phyloP scores from a whole-genome alignment of 2,113 vertebrate species.

The Dolichallabes microphthalmus region DNA sequence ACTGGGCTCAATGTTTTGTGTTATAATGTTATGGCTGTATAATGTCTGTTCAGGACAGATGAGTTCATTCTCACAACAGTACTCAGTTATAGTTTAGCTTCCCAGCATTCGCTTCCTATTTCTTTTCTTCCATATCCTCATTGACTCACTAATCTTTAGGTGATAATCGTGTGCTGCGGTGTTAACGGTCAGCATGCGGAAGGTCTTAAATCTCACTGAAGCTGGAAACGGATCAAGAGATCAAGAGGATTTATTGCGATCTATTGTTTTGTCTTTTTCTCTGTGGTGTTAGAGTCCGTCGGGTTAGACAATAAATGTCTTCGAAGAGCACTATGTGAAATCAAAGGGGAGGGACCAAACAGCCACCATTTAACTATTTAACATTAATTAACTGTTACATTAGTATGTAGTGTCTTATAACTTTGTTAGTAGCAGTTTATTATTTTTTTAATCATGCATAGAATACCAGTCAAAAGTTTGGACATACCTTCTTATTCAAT shows the following conservation, averaged over 20 bases:
- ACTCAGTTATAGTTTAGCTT: not conserved
- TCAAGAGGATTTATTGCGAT: not conserved
- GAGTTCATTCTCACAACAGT: not conserved
- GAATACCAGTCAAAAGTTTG: too few relatives aligned
- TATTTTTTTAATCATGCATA: not conserved
- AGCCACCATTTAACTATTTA: not conserved
- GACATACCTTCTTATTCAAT: too few relatives aligned
- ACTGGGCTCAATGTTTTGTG: too few relatives aligned
- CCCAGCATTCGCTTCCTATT: not conserved
- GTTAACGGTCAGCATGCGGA: not conserved
- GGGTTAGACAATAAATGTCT: not conserved
- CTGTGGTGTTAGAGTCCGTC: not conserved
- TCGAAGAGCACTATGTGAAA: not conserved
- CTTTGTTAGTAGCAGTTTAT: not conserved
- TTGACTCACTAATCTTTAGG: not conserved
- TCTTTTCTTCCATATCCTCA: too few relatives aligned
- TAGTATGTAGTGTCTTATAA: not conserved
- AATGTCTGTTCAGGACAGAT: not conserved
- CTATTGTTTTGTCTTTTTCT: not conserved
- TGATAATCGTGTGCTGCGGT: not conserved
- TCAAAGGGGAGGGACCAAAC: not conserved
- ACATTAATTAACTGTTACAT: not conserved
- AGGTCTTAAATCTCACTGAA: not conserved
- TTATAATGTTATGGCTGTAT: too few relatives aligned
- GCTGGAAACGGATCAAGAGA: not conserved